Conservation (phyloP, 2,888 invertebrate species). For the Thumatha senex region DNA sequence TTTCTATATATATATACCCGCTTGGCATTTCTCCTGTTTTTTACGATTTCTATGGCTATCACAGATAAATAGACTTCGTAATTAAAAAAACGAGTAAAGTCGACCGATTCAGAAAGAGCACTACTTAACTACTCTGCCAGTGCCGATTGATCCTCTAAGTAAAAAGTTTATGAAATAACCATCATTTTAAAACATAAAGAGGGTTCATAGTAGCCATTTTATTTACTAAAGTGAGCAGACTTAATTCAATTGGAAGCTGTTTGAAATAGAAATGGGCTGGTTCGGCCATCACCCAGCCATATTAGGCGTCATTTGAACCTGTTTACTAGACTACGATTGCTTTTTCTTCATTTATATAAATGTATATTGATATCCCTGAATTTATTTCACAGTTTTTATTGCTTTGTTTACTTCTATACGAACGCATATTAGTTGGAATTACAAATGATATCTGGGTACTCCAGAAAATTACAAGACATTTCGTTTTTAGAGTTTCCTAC, state of each 20-base stretch:
- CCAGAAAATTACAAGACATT: neutral
- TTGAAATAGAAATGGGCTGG: slow-evolving; percentile 27
- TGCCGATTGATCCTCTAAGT: neutral
- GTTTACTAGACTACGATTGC: slow-evolving; percentile 30
- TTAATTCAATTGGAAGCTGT: slow-evolving; percentile 40
- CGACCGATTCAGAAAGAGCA: too few species aligned
- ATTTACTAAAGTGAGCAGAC: slow-evolving; percentile 33
- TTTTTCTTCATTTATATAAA: slow-evolving; percentile 17
- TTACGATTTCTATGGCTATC: too few species aligned
- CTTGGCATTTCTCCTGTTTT: too few species aligned
- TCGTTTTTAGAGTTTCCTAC: too few species aligned
- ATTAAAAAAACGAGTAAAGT: too few species aligned
- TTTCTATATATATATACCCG: too few species aligned
- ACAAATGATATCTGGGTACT: neutral
- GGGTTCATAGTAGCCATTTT: slow-evolving; percentile 25
- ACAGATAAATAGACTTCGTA: too few species aligned
- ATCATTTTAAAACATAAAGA: neutral
- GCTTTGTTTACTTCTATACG: slow-evolving; percentile 20
- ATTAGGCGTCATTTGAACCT: slow-evolving; percentile 40
- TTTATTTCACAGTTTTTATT: slow-evolving; percentile 33
- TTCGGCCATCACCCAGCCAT: slow-evolving; percentile 21
- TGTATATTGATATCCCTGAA: slow-evolving; percentile 11
- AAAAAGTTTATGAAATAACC: neutral
- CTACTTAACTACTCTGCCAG: too few species aligned
- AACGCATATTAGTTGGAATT: slow-evolving; percentile 2